Evolutionary conservation across 2,797 vertebrate species (phyloP).

Genomic region (Tamandua tetradactyla): DNA sequence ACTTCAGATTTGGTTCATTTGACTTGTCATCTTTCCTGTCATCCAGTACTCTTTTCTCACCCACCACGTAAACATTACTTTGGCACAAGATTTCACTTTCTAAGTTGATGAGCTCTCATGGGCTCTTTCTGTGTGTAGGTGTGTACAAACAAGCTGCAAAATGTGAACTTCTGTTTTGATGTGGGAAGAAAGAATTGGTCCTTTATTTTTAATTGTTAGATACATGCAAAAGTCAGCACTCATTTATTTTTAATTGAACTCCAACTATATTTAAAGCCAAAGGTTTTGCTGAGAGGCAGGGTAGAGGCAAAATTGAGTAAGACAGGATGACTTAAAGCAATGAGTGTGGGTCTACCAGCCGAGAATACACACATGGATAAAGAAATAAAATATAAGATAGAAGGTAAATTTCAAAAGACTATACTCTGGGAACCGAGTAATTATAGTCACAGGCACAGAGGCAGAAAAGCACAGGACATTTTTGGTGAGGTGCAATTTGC

Average conservation of each 20-base stretch:
- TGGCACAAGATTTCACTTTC: slow-evolving; percentile 25
- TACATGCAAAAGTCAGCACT: not conserved
- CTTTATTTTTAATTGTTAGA: slow-evolving; percentile 1
- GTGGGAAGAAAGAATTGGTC: not conserved
- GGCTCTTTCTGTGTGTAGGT: slow-evolving; percentile 11
- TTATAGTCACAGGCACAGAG: not conserved
- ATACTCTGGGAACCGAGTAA: slow-evolving; percentile 10
- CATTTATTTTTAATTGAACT: slow-evolving; percentile 39
- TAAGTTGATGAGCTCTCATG: slow-evolving; percentile 49
- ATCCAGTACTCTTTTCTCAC: slow-evolving; percentile 68
- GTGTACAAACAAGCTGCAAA: not conserved
- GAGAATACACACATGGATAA: not conserved
- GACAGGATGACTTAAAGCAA: not conserved
- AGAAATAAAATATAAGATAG: not conserved
- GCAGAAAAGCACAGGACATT: not conserved
- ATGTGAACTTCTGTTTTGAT: slow-evolving; percentile 44
- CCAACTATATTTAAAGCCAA: not conserved
- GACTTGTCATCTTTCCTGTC: slow-evolving; percentile 73
- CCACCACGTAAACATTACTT: slow-evolving; percentile 62
- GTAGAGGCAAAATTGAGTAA: not conserved
- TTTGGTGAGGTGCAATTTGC: not conserved
- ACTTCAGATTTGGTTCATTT: slow-evolving; percentile 77
- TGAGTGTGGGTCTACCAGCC: not conserved
- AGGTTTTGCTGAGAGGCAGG: not conserved
- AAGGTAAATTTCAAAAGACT: not conserved